Conservation (phyloP, 2,113 vertebrate genomes). For the Sus scrofa region T2T-Sscrofa CM000817.6:31616001-31616500, state of each 20-base stretch:
- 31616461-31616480: fast-evolving
- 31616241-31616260: background rate
- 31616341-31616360: background rate
- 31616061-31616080: fast-evolving
- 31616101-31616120: background rate
- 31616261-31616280: background rate
- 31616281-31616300: background rate
- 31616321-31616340: background rate
- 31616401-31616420: fast-evolving
- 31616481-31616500: background rate
- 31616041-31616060: background rate
- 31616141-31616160: no score
- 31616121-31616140: background rate
- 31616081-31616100: background rate
- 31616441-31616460: background rate
- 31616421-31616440: background rate
- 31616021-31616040: background rate
- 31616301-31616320: background rate
- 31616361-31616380: background rate
- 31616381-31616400: background rate
- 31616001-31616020: conserved; percentile 16
- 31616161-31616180: background rate
- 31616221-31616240: fast-evolving
- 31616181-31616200: fast-evolving
- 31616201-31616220: background rate